Conservation (phyloP, 2,797 vertebrate genomes). For the Philypnodon macrostomus region DNA sequence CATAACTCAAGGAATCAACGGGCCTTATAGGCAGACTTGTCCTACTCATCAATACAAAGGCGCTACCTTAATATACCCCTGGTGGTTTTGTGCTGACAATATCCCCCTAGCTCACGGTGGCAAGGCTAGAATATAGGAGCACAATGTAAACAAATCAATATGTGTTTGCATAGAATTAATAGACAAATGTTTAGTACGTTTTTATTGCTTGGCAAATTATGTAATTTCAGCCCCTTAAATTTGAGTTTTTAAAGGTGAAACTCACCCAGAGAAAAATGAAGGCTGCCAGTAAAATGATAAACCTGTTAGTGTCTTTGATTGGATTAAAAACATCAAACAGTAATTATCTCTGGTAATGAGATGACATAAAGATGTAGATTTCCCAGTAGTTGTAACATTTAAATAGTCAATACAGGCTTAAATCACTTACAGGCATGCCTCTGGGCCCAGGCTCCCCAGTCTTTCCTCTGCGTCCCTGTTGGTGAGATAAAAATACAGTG, state of each 20-base stretch:
- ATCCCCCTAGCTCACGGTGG: slow-evolving; percentile 28
- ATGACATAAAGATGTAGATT: neutral
- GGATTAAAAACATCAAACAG: slow-evolving; percentile 8
- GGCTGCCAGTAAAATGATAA: slow-evolving; percentile 2
- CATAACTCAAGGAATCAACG: slow-evolving; percentile 67
- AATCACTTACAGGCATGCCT: slow-evolving; percentile 86
- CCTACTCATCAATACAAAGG: slow-evolving; percentile 64
- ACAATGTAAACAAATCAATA: slow-evolving; percentile 33
- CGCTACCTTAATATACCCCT: slow-evolving; percentile 49
- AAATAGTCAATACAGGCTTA: neutral
- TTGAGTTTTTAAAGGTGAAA: too few species aligned
- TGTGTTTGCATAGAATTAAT: slow-evolving; percentile 18
- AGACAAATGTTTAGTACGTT: neutral
- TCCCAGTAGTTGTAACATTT: neutral
- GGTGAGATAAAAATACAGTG: slow-evolving; percentile 21
- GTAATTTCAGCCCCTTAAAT: too few species aligned
- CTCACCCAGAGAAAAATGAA: neutral
- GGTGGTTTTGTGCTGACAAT: slow-evolving; percentile 47
- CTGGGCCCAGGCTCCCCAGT: slow-evolving; percentile 82
- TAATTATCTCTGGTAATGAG: slow-evolving; percentile 8
- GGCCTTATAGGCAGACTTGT: slow-evolving; percentile 58
- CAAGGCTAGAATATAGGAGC: slow-evolving; percentile 1
- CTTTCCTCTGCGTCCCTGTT: slow-evolving; percentile 91
- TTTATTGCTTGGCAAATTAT: neutral
- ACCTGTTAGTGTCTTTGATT: slow-evolving; percentile 4